Base-by-base conservation (phyloP, 1,140 invertebrate genomes). In the Adoxophyes honmai region DNA sequence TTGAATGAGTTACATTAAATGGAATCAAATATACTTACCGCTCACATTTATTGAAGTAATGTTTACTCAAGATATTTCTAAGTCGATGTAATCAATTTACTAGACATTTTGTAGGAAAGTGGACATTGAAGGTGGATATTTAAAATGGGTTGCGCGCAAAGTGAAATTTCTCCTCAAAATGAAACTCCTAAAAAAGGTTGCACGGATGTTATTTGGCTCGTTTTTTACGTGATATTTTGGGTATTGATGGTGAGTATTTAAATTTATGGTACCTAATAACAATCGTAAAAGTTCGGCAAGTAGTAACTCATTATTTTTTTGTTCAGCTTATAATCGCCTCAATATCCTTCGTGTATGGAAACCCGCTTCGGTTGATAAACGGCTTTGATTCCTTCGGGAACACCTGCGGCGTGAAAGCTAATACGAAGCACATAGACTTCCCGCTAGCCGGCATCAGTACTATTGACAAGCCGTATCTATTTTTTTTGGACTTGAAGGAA, bases 331-430 rank as follows among this genome's bases (percentile, higher is more conserved):
- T 96, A 60, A 95, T 98, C 61, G 95, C 96, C 9, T 94, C 93
- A 5, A 97, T 97, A 89, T 95, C 96, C 1, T 93, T 97, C 78
- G 94, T 96, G 6, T 96, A 96, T 89, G 97, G 97, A 0, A 96
- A 96, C 89, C 96, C 96, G 2, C 83, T 94, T 65, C 91, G 96
- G 60, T 91, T 98, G 4, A 94, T 97, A 58, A 96, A 97, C 91
- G 97, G 97, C 39, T 97, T 96, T 87, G 97, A 99, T 81, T 97
- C 96, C 64, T 98, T 96, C 91, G 97, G 97, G n/a, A 98, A 98
- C 83, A 97, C 96, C 28, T 99, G 97, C 88, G 97, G 97, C 15
- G 93, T 95, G 39, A 93, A 94, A 65, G 93, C 93, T 60, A 95
- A 96, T 80, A 92, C 93, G 62, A 92, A 93, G 61, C 93, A 96